Conservation (phyloP, 2,888 invertebrate genomes). For the Luperina nickerlii region DNA sequence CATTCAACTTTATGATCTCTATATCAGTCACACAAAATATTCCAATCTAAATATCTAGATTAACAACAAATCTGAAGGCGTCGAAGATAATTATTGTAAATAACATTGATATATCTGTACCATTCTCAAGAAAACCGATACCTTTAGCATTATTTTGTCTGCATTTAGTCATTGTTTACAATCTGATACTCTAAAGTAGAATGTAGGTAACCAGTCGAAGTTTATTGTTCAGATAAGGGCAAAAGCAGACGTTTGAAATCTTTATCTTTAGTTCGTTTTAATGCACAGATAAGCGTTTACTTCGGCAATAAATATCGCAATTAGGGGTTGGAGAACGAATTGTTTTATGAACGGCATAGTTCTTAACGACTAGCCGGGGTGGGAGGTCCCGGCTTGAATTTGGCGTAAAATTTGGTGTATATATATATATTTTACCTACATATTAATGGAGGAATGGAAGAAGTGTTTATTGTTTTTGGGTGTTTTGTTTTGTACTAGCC, state of each 20-base stretch:
- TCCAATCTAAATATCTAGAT: slow-evolving; percentile 62
- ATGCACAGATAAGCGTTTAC: slow-evolving; percentile 78
- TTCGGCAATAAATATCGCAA: slow-evolving; percentile 78
- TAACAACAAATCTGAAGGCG: slow-evolving; percentile 59
- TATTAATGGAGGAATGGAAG: slow-evolving; percentile 29
- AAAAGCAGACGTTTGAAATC: slow-evolving; percentile 70
- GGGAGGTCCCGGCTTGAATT: slow-evolving; percentile 57
- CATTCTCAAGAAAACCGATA: slow-evolving; percentile 53
- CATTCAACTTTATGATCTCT: slow-evolving; percentile 61
- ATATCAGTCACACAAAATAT: slow-evolving; percentile 59
- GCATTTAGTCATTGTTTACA: slow-evolving; percentile 61
- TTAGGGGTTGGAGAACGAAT: slow-evolving; percentile 74
- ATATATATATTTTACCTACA: too few species aligned
- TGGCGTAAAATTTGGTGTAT: slow-evolving; percentile 54
- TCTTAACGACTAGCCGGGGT: slow-evolving; percentile 64
- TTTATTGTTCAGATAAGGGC: slow-evolving; percentile 65
- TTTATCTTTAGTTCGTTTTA: slow-evolving; percentile 68
- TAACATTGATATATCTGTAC: slow-evolving; percentile 51
- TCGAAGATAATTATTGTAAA: slow-evolving; percentile 58
- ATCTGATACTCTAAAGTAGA: slow-evolving; percentile 53
- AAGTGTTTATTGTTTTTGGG: slow-evolving; percentile 25
- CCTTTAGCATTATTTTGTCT: slow-evolving; percentile 51
- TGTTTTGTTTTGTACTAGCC: neutral
- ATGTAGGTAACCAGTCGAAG: slow-evolving; percentile 64
- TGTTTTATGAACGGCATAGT: slow-evolving; percentile 72